phyloP scores from a whole-genome alignment of 2,113 vertebrate genomes.

The Nerophis ophidion region DNA sequence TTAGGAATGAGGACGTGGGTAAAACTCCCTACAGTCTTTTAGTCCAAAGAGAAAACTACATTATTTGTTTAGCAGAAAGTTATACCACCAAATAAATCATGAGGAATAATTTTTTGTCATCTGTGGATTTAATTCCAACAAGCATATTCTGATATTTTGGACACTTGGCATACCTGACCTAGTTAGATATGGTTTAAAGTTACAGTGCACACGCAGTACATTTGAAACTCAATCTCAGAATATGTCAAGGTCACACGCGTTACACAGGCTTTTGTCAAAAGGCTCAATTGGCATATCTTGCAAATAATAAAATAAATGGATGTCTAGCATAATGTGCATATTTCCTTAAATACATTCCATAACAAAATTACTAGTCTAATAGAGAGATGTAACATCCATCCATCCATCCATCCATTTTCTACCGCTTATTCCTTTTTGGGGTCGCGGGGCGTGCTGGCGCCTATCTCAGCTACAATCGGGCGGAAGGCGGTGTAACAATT shows the following conservation, averaged over 20 bases:
- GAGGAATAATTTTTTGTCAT: constrained; percentile 29
- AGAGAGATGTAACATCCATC: too few relatives aligned
- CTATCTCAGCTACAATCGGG: too few relatives aligned
- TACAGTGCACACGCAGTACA: constrained; percentile 23
- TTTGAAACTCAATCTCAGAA: constrained; percentile 37
- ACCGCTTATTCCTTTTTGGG: too few relatives aligned
- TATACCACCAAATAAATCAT: constrained; percentile 6
- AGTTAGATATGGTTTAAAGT: constrained; percentile 39
- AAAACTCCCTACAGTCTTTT: constrained; percentile 14
- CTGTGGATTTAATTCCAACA: constrained; percentile 24
- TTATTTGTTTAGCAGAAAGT: constrained; percentile 17
- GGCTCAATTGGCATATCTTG: constrained; percentile 18
- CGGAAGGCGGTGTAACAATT: too few relatives aligned
- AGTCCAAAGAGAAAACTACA: constrained; percentile 12
- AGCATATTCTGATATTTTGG: constrained; percentile 27
- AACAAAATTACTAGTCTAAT: too few relatives aligned
- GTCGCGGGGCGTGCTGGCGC: too few relatives aligned
- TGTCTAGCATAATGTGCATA: not conserved
- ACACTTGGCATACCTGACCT: constrained; percentile 32
- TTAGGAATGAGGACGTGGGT: constrained; percentile 18
- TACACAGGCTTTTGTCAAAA: constrained; percentile 40
- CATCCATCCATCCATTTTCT: too few relatives aligned
- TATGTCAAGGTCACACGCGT: constrained; percentile 13
- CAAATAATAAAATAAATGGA: not conserved
- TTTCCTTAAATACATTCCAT: too few relatives aligned